Evolutionary conservation across 2,113 vertebrate genomes (phyloP).

Genomic region (Macquaria australasica): DNA sequence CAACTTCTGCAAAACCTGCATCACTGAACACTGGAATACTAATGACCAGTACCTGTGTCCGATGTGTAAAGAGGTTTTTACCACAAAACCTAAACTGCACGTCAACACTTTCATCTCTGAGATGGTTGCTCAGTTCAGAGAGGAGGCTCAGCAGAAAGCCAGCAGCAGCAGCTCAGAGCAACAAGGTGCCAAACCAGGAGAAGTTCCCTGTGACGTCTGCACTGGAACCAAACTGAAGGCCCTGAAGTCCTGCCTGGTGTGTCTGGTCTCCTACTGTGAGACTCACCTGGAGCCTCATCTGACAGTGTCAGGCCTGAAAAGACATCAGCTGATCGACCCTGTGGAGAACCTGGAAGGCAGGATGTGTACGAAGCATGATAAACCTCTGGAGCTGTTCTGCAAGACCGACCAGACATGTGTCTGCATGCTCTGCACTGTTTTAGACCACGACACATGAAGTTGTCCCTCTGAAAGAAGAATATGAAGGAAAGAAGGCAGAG

Average conservation of each 20-base stretch:
- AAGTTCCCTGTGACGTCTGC: constrained; percentile 44
- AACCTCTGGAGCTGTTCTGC: constrained; percentile 50
- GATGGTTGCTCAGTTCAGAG: neutral
- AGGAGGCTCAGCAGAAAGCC: neutral
- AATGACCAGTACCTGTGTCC: neutral
- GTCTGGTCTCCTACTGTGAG: constrained; percentile 32
- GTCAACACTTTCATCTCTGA: constrained; percentile 19
- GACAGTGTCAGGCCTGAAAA: neutral
- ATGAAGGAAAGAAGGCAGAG: neutral
- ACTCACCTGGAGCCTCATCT: constrained; percentile 40
- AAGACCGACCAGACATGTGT: constrained; percentile 33
- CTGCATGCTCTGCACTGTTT: constrained; percentile 9
- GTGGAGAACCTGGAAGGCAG: constrained; percentile 40
- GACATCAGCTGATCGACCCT: constrained; percentile 43
- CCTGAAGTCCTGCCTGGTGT: constrained; percentile 45
- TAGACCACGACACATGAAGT: constrained; percentile 5
- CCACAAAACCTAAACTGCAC: neutral
- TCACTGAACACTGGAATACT: neutral
- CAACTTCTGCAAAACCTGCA: constrained; percentile 48
- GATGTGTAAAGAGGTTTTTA: neutral
- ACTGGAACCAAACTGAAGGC: constrained; percentile 36
- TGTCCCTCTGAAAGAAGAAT: constrained; percentile 13
- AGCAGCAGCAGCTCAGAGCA: constrained; percentile 25
- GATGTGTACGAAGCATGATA: constrained; percentile 41
- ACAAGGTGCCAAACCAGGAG: constrained; percentile 13